Conservation (phyloP, 2,797 vertebrate genomes). For the Threskiornis aethiopicus region DNA sequence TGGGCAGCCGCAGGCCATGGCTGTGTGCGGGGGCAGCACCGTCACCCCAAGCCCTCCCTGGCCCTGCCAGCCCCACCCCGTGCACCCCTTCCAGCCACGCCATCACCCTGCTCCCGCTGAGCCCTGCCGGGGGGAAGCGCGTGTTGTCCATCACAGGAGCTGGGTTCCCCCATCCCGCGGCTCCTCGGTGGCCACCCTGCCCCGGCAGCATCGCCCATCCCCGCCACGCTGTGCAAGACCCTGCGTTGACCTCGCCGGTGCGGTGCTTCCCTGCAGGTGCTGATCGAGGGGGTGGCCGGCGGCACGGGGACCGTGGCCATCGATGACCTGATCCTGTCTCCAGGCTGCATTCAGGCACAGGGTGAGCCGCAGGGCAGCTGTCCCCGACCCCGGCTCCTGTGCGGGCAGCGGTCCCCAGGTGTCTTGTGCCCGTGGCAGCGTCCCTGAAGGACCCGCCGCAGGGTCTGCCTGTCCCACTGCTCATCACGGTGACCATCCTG, state of each 20-base stretch:
- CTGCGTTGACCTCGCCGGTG: accelerated
- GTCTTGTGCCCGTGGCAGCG: not conserved
- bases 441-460: not conserved
- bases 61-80: not conserved
- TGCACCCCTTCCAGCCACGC: accelerated
- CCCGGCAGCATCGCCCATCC: accelerated
- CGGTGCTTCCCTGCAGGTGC: slow-evolving; percentile 73
- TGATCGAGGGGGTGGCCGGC: slow-evolving; percentile 79
- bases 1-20: not conserved
- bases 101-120: accelerated
- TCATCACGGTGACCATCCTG: not conserved
- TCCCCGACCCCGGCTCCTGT: not conserved
- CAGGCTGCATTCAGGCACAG: slow-evolving; percentile 60
- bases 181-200: not conserved
- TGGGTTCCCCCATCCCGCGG: accelerated
- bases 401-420: not conserved
- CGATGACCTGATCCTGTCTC: slow-evolving; percentile 87
- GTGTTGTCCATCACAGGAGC: not conserved
- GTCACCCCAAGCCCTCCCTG: not conserved
- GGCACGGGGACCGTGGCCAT: slow-evolving; percentile 80
- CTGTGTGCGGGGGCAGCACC: not conserved
- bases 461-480: not conserved
- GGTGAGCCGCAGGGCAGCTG: not conserved
- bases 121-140: not conserved
- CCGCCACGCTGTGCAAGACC: accelerated